These are phyloP conservation scores for Eleutherodactylus coqui DNA, from an alignment of 2,797 vertebrate genomes.

Conservation along the genomic window DNA sequence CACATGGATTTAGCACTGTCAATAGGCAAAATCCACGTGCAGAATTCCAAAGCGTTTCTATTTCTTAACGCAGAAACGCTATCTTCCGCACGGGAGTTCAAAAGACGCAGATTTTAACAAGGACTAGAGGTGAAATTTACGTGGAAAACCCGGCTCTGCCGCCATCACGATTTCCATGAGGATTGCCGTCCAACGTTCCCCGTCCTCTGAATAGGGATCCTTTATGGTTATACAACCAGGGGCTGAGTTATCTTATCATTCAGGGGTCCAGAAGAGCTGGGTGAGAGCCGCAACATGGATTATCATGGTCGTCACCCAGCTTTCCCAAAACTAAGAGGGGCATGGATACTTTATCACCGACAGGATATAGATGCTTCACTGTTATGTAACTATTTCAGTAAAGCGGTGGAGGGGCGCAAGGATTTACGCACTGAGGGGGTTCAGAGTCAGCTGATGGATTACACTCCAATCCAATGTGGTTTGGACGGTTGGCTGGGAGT, in stretches of 20 bases:
- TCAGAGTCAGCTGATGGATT: not conserved
- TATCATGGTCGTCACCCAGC: no score
- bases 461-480: not conserved
- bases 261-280: not conserved
- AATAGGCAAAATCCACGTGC: no score
- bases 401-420: not conserved
- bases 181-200: not conserved
- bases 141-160: no score
- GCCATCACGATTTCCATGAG: not conserved
- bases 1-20: no score
- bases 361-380: not conserved
- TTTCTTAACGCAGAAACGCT: no score
- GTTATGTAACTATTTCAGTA: not conserved
- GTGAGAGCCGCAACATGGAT: not conserved
- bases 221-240: no score
- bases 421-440: not conserved
- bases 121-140: no score
- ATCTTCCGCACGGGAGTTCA: no score
- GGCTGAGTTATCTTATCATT: not conserved
- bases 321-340: not conserved
- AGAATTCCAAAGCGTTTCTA: no score
- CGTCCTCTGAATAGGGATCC: not conserved
- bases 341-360: not conserved
- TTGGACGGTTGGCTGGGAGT: slow-evolving; percentile 7
- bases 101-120: no score